Base-by-base conservation (phyloP, 2,888 invertebrate genomes). In the Nebria salina region DNA sequence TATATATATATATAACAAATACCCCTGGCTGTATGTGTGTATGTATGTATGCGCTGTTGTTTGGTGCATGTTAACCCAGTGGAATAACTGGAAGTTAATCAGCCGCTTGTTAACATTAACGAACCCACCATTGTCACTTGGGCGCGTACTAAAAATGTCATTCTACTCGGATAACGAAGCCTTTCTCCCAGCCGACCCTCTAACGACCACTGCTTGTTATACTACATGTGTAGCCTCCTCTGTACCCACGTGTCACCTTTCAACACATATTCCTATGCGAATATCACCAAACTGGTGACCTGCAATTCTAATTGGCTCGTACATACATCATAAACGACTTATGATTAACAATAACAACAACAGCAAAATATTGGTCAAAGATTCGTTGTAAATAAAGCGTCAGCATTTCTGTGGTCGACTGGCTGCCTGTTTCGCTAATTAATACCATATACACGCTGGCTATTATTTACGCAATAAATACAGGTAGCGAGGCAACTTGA, bases 71-170 rank as follows among this genome's bases (percentile, higher is more conserved):
- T 20, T 20, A 20, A 20, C 20, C 20, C 20, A 20, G 20, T 20
- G 80, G 84, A 85, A 85, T 86, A 86, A 86, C 85, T 85, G 85
- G 84, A 86, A 86, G 87, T 86, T 87, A 87, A 88, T 88, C 87
- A 88, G 86, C 84, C 85, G 86, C 87, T 87, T 87, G 87, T 87
- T 87, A 88, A 87, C 87, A 88, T 87, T 87, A 88, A 88, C 87
- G 87, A 88, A 88, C 86, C 85, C 83, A 83, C 85, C 85, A 87
- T 87, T 87, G 87, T 87, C 86, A 85, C 86, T 84, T 85, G 81
- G 84, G 83, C 85, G 84, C 72, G 84, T 85, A 86, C 86, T 86
- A 86, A 87, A 86, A 87, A 87, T 86, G 86, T 87, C 87, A 87
- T 87, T 86, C 87, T 85, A 83, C 83, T 84, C 85, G 86, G 54